These are phyloP conservation scores for Eira barbara DNA, from an alignment of 2,113 vertebrate species.

Conservation along the genomic window DNA sequence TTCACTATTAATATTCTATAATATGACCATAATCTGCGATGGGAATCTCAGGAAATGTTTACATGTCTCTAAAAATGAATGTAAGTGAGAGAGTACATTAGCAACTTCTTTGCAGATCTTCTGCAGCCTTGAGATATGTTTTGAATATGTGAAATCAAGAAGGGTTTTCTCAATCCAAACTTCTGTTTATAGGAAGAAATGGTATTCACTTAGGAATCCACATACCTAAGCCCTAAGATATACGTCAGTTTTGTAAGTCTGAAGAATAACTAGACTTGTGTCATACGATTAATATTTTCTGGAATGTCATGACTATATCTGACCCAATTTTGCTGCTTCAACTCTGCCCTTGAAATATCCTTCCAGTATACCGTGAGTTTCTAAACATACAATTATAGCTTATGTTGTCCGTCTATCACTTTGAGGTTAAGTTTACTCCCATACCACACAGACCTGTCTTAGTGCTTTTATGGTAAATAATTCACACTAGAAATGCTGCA, in stretches of 20 bases:
- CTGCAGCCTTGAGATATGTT: conserved; percentile 4
- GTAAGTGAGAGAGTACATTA: conserved; percentile 51
- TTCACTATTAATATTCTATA: background rate
- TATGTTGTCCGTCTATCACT: conserved; percentile 13
- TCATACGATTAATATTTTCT: background rate
- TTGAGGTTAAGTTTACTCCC: conserved; percentile 36
- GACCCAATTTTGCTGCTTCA: background rate
- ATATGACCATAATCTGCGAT: conserved; percentile 19
- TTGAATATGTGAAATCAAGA: conserved; percentile 44
- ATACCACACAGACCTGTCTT: conserved; percentile 38
- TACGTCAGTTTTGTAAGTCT: background rate
- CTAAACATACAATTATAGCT: background rate
- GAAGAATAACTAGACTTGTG: background rate
- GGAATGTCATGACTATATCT: background rate
- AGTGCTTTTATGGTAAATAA: conserved; percentile 71
- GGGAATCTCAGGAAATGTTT: conserved; percentile 67
- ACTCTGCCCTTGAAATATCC: background rate
- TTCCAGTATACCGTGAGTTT: background rate
- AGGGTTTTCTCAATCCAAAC: conserved; percentile 34
- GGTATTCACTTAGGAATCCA: background rate
- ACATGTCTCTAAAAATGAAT: conserved; percentile 52
- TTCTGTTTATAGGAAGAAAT: conserved; percentile 1
- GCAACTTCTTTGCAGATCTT: conserved; percentile 56
- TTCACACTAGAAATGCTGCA: conserved; percentile 61
- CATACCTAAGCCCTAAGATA: background rate